phyloP scores from a whole-genome alignment of 2,888 invertebrate genomes.

The Apotomis turbidana region DNA sequence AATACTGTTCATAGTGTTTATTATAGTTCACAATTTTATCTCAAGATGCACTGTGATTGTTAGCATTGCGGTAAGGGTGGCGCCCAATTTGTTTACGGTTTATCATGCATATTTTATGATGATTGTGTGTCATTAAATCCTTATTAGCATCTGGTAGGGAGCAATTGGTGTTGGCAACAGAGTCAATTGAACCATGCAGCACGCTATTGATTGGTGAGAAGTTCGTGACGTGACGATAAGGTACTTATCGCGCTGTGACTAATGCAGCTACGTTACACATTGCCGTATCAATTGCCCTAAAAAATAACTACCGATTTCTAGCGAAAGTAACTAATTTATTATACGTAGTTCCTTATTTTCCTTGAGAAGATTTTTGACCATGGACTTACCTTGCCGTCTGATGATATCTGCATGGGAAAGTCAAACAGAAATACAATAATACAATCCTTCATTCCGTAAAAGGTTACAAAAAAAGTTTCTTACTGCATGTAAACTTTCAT shows the following conservation, averaged over 20 bases:
- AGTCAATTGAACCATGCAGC: conserved; percentile 18
- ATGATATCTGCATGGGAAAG: too few relatives aligned
- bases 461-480: too few relatives aligned
- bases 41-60: not conserved
- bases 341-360: too few relatives aligned
- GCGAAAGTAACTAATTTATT: too few relatives aligned
- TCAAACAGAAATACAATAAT: too few relatives aligned
- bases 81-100: not conserved
- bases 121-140: not conserved
- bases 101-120: not conserved
- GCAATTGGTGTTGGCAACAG: conserved; percentile 13
- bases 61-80: not conserved
- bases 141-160: conserved; percentile 9
- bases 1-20: too few relatives aligned
- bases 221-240: conserved; percentile 36
- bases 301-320: too few relatives aligned
- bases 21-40: too few relatives aligned
- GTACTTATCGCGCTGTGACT: conserved; percentile 34
- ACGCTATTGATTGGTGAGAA: conserved; percentile 30
- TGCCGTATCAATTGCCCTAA: not conserved
- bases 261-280: conserved; percentile 23
- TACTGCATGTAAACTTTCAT: too few relatives aligned
- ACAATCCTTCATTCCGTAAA: too few relatives aligned
- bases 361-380: too few relatives aligned
- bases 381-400: too few relatives aligned